Conservation (phyloP, 2,113 vertebrate genomes). For the Dromiciops gliroides region DNA sequence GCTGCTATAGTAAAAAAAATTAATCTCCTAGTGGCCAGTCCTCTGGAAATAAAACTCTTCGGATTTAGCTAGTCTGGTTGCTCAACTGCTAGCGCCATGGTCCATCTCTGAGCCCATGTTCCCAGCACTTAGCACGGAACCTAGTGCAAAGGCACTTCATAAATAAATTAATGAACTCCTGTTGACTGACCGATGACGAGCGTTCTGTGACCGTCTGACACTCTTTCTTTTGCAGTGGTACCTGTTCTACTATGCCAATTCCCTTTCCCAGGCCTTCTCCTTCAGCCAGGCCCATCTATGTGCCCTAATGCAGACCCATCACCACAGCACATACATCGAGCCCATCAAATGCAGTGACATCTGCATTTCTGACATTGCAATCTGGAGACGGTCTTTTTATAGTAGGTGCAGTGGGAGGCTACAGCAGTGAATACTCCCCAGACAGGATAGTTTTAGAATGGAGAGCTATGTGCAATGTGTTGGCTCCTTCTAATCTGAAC, state of each 20-base stretch:
- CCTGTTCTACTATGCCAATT: neutral
- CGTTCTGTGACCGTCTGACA: neutral
- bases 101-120: neutral
- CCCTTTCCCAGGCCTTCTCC: slow-evolving; percentile 8
- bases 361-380: slow-evolving; percentile 85
- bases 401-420: slow-evolving; percentile 83
- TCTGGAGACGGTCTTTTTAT: slow-evolving; percentile 87
- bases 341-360: slow-evolving; percentile 81
- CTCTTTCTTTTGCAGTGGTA: neutral
- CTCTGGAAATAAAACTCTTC: neutral
- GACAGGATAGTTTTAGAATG: slow-evolving; percentile 82
- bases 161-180: neutral
- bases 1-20: neutral
- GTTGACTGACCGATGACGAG: neutral
- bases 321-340: slow-evolving; percentile 64
- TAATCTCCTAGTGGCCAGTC: neutral
- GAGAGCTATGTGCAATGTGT: slow-evolving; percentile 78
- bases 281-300: slow-evolving; percentile 1
- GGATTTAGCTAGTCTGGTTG: neutral
- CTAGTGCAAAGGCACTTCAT: neutral
- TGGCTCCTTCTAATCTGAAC: slow-evolving; percentile 79
- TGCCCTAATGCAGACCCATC: slow-evolving; percentile 52
- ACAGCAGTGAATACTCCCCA: slow-evolving; percentile 76
- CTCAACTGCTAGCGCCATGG: neutral
- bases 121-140: neutral